phyloP scores from a whole-genome alignment of 2,797 vertebrate species.

The Saxicola maurus region DNA sequence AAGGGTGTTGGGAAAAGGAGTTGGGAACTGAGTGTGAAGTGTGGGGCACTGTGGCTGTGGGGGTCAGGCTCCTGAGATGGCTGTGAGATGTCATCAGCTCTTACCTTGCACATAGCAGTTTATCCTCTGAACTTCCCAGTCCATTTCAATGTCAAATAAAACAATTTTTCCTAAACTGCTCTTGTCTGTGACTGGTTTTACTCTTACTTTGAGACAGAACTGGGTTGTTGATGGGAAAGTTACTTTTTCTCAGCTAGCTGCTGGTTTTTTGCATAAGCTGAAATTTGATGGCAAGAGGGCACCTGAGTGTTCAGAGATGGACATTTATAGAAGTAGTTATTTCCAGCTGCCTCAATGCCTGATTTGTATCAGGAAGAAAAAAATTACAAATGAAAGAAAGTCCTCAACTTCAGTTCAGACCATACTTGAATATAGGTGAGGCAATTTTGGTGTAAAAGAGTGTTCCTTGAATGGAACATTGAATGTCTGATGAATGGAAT shows the following conservation, averaged over 20 bases:
- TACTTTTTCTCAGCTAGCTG: background rate
- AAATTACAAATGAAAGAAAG: background rate
- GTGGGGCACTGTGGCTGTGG: background rate
- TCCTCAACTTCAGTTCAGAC: background rate
- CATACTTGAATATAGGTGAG: background rate
- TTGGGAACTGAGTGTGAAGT: background rate
- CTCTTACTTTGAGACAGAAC: background rate
- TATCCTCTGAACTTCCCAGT: background rate
- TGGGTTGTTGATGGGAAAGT: background rate
- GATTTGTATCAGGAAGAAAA: background rate
- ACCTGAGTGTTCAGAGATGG: fast-evolving
- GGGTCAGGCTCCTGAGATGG: fast-evolving
- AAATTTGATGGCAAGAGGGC: background rate
- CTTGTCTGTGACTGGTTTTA: background rate
- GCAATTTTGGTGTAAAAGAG: background rate
- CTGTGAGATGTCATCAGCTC: background rate
- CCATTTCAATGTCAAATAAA: background rate
- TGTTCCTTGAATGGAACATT: background rate
- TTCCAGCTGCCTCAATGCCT: background rate
- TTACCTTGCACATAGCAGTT: background rate
- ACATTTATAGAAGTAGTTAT: background rate
- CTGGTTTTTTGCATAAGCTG: background rate
- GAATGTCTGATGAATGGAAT: background rate
- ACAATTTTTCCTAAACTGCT: fast-evolving
- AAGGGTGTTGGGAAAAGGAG: background rate